These are phyloP conservation scores for Catocala sponsa DNA, from an alignment of 2,888 invertebrate species.

Conservation along the genomic window DNA sequence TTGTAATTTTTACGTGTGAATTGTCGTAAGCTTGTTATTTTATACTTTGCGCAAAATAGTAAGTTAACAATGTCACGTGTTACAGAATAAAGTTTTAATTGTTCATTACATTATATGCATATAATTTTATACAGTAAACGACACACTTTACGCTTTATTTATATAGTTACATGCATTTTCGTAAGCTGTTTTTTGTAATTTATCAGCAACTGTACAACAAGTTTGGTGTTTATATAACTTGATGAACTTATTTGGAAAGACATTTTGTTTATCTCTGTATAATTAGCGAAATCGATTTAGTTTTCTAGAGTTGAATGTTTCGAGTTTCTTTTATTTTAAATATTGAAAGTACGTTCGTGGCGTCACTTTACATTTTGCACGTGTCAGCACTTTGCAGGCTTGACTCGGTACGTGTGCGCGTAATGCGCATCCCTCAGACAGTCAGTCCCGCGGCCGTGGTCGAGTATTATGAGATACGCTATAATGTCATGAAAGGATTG, in stretches of 20 bases:
- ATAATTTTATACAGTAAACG: not conserved
- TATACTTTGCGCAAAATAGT: slow-evolving; percentile 20
- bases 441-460: slow-evolving; percentile 63
- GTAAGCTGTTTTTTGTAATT: not conserved
- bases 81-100: slow-evolving; percentile 17
- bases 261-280: not conserved
- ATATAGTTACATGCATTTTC: not conserved
- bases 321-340: not conserved
- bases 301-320: not conserved
- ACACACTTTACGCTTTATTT: slow-evolving; percentile 3
- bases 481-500: slow-evolving; percentile 77
- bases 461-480: slow-evolving; percentile 63
- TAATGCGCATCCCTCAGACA: slow-evolving; percentile 53
- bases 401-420: slow-evolving; percentile 57
- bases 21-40: slow-evolving; percentile 35
- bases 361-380: slow-evolving; percentile 36
- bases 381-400: slow-evolving; percentile 69
- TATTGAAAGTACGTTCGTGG: not conserved
- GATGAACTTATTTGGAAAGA: not conserved
- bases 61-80: slow-evolving; percentile 21
- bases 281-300: no score
- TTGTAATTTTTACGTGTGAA: slow-evolving; percentile 44
- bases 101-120: slow-evolving; percentile 10
- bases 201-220: not conserved
- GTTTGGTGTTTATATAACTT: slow-evolving; percentile 2